Base-by-base conservation (phyloP, 2,888 invertebrate species). In the Tiliacea aurago region DNA sequence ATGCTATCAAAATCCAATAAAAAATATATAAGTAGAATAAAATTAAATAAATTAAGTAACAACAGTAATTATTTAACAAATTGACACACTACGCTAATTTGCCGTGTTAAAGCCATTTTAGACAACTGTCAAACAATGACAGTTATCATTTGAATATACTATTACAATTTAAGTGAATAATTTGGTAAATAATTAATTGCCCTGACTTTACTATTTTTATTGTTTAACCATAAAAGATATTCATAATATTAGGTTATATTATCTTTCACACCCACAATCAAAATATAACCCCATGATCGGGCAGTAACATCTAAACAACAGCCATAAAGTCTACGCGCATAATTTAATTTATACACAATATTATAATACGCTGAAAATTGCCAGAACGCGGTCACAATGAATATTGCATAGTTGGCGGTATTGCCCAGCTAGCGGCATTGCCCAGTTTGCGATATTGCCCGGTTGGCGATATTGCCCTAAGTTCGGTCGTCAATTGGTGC, bases 401-500 rank as follows among this genome's bases (percentile, higher is more conserved):
- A 78, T 78, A 69, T 66, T 51, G 62, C 45, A 28, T 33, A 20
- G 65, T 51, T 66, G 45, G 58, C 28, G 15, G 18, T 64, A 67
- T 65, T 70, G 28, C 45, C 55, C 41, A 5, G 51, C 15, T 28
- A 45, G 47, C n/a, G 9, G 51, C 68, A 59, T 65, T 62, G 37
- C 59, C 55, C 41, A 3, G 51, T n/a, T 28, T 45, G 47, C n/a
- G 11, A 45, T 72, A 59, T 62, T 62, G 37, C 64, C 47, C 41
- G 5, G 49, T 23, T 49, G 18, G 41, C 11, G 0, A 33, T 77
- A 76, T 53, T 56, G n/a, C 56, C 41, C 23, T n/a, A 64, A 64
- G 49, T 49, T 64, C n/a, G 33, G 55, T 64, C 41, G 78, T 83
- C 82, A 78, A 86, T 87, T 85, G 84, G 51, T 55, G 83, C 72